Base-by-base conservation (phyloP, 1,140 invertebrate species). In the Zaprionus lachaisei region DNA sequence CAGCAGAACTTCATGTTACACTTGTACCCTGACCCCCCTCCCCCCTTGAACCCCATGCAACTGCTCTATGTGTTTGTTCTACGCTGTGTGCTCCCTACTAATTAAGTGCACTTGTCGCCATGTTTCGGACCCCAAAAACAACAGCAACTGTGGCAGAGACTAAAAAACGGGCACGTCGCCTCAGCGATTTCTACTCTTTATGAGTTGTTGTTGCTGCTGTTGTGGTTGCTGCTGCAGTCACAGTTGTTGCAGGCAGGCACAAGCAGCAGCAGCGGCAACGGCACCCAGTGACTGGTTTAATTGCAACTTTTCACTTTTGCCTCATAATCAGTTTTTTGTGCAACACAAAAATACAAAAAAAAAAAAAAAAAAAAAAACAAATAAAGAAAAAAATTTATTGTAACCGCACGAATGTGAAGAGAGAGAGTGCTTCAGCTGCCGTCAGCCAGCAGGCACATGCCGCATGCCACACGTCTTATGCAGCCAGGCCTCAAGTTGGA, bases 261-360 rank as follows among this genome's bases (percentile, higher is more conserved):
- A 49, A 7, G 44, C 44, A 20, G 44, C 1, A n/a, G 47, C 74
- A 74, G 63, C n/a, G 41, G 57, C 84, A 74, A 58, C n/a, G 41
- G 57, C 84, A 87, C 62, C 67, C 84, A 89, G 79, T 90, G 85
- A 89, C 85, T 90, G 85, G 85, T 90, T 89, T 89, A 89, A 89
- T 89, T 89, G 79, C 85, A 90, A 80, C 85, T 85, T 89, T 89
- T 89, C 85, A 89, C 85, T 90, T 89, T 89, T 89, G 86, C 85
- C 78, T 89, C 85, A 90, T 89, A 89, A 89, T 89, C 68, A 79
- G 84, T 79, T 89, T 89, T 89, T 81, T 81, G 41, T 68, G 66
- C 69, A 68, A 69, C 54, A 69, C 60, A 71, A 37, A 58, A 67
- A 58, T 58, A 66, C 28, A 47, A 51, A 71, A 58, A 47, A 72